Evolutionary conservation across 2,888 invertebrate species (phyloP).

Genomic region (Physocephala rufipes): DNA sequence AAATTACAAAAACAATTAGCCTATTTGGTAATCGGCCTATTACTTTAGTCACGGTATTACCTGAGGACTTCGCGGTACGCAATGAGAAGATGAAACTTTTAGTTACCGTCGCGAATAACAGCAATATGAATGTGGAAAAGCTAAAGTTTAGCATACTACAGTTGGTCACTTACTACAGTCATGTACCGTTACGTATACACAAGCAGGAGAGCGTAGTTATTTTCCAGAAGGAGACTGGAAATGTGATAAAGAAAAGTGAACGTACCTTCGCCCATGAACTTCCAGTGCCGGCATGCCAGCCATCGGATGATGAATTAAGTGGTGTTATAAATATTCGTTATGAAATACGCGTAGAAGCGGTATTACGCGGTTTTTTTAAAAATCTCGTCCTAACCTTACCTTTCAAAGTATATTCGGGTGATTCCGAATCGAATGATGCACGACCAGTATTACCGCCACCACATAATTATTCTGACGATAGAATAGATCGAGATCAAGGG

Average conservation of each 20-base stretch:
- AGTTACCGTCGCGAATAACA: slow-evolving; percentile 63
- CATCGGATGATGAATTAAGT: slow-evolving; percentile 56
- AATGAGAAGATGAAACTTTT: slow-evolving; percentile 60
- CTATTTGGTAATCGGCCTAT: slow-evolving; percentile 63
- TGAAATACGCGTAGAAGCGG: slow-evolving; percentile 63
- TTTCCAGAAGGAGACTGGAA: slow-evolving; percentile 63
- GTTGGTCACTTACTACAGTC: slow-evolving; percentile 59
- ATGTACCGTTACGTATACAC: slow-evolving; percentile 56
- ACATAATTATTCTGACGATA: slow-evolving; percentile 41
- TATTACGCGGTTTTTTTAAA: slow-evolving; percentile 63
- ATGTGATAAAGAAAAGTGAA: slow-evolving; percentile 63
- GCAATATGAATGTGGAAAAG: slow-evolving; percentile 63
- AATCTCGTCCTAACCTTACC: slow-evolving; percentile 61
- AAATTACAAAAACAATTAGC: slow-evolving; percentile 61
- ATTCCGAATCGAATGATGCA: slow-evolving; percentile 42
- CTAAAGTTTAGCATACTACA: slow-evolving; percentile 61
- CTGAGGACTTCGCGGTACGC: slow-evolving; percentile 57
- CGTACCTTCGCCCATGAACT: slow-evolving; percentile 64
- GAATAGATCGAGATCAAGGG: slow-evolving; percentile 36
- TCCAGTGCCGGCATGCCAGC: slow-evolving; percentile 61
- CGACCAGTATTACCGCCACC: slow-evolving; percentile 45
- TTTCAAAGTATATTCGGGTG: slow-evolving; percentile 58
- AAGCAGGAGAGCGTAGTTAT: slow-evolving; percentile 60
- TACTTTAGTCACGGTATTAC: slow-evolving; percentile 59
- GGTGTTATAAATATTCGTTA: slow-evolving; percentile 60